phyloP scores from a whole-genome alignment of 1,140 invertebrate species.

The Drosophila arawakana region DNA sequence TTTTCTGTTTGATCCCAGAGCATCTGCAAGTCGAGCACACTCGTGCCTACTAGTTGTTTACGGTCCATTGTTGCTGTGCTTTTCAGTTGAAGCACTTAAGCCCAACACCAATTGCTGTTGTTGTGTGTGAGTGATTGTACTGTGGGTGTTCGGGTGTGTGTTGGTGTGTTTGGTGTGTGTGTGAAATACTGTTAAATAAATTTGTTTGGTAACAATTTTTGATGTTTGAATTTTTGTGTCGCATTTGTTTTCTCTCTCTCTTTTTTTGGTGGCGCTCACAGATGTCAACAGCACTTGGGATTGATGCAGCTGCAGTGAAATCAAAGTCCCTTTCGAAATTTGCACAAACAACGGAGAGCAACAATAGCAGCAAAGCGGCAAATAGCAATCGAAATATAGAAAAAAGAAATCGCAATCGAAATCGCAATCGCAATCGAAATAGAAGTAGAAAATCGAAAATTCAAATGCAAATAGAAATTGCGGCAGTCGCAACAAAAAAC shows the following conservation, averaged over 20 bases:
- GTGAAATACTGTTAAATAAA: conserved; percentile 65
- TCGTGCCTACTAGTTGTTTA: neutral
- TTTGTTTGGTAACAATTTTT: conserved; percentile 61
- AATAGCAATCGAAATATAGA: conserved; percentile 25
- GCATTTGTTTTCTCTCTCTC: conserved; percentile 32
- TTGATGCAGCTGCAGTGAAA: conserved; percentile 67
- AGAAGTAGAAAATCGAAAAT: conserved; percentile 72
- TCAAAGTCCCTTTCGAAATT: conserved; percentile 71
- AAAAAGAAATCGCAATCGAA: conserved; percentile 25
- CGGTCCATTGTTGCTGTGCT: conserved; percentile 16
- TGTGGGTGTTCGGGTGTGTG: too few species aligned
- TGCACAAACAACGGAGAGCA: conserved; percentile 64
- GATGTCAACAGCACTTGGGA: conserved; percentile 72
- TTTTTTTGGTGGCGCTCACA: conserved; percentile 62
- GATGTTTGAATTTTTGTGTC: conserved; percentile 18
- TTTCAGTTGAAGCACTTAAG: conserved; percentile 36
- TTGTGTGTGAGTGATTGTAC: neutral
- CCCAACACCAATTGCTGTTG: conserved; percentile 51
- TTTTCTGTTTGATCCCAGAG: neutral
- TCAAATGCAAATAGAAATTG: conserved; percentile 77
- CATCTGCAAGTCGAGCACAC: neutral
- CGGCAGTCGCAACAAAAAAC: conserved; percentile 51
- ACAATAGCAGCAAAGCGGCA: conserved; percentile 11
- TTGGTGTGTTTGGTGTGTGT: conserved; percentile 12
- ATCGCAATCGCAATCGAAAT: conserved; percentile 47